Percentiles rank a stretch among this genome's conserved stretches.
Evolutionary conservation across 2,797 vertebrate species (phyloP).

Genomic region (Sebastes hubbsi): DNA sequence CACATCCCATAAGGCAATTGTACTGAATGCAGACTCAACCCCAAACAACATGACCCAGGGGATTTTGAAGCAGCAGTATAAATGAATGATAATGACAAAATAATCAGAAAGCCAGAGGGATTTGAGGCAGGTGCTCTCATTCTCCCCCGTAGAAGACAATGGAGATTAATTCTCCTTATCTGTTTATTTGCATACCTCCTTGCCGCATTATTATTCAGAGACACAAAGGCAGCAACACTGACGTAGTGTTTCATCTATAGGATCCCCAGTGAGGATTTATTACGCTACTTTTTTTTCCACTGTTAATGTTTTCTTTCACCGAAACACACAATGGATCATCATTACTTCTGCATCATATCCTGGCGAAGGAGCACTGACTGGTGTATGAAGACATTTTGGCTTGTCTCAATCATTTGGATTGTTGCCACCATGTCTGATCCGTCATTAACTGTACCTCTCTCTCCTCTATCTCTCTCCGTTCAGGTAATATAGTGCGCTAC

Average conservation of each 20-base stretch:
- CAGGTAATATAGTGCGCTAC: constrained; percentile 96
- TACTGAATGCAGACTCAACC: constrained; percentile 29
- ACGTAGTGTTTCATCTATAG: constrained; percentile 30
- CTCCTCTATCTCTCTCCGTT: constrained; percentile 15
- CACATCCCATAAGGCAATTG: constrained; percentile 15
- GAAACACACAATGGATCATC: constrained; percentile 18
- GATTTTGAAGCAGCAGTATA: constrained; percentile 12
- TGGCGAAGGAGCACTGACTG: not conserved
- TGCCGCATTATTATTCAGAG: constrained; percentile 36
- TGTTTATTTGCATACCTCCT: constrained; percentile 54
- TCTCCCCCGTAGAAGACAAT: constrained; percentile 40
- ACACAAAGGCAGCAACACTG: constrained; percentile 32
- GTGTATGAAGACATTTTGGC: not conserved
- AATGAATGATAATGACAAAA: constrained; percentile 43
- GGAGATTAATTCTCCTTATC: constrained; percentile 44
- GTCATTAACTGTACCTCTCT: not conserved
- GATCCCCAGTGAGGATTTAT: constrained; percentile 24
- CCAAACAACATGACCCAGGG: constrained; percentile 47
- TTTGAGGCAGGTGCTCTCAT: constrained; percentile 50
- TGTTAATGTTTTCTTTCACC: constrained; percentile 18
- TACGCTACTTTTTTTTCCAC: not conserved
- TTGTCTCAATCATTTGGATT: not conserved
- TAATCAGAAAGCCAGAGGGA: constrained; percentile 41
- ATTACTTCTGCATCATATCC: constrained; percentile 7
- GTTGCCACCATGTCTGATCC: not conserved